These are phyloP conservation scores for Eurypyga helias DNA, from an alignment of 2,113 vertebrate species.

Conservation along the genomic window DNA sequence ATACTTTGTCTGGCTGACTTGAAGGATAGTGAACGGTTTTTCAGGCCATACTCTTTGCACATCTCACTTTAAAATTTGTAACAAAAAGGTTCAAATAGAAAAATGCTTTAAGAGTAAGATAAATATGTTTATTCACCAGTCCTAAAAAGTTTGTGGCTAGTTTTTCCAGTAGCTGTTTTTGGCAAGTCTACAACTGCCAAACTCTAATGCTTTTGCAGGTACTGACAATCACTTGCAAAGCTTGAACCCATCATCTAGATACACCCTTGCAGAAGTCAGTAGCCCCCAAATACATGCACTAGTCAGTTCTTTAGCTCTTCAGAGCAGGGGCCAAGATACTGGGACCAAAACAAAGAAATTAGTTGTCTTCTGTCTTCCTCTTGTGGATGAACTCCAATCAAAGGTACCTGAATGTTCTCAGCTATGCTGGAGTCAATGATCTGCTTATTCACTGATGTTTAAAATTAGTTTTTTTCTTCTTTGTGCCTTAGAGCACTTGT, in stretches of 20 bases:
- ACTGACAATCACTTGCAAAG: not conserved
- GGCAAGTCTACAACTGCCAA: not conserved
- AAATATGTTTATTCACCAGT: not conserved
- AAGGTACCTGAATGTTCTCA: not conserved
- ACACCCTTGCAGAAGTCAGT: not conserved
- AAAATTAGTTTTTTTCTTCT: not conserved
- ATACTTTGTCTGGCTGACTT: not conserved
- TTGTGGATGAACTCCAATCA: not conserved
- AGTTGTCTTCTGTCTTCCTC: not conserved
- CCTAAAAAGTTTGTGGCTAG: too few species aligned
- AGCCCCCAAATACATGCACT: not conserved
- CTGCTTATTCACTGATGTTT: not conserved
- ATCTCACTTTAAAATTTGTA: not conserved
- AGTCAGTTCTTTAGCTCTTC: not conserved
- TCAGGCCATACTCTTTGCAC: not conserved
- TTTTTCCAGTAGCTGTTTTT: not conserved
- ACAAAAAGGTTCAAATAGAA: not conserved
- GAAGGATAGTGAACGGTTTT: not conserved
- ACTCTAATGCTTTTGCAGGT: not conserved
- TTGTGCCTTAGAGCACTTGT: not conserved
- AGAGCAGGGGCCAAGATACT: not conserved
- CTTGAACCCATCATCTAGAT: not conserved
- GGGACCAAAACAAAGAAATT: not conserved
- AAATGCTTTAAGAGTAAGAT: not conserved
- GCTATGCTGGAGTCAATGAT: not conserved